Base-by-base conservation (phyloP, 2,888 invertebrate species). In the Caradrina kadenii region DNA sequence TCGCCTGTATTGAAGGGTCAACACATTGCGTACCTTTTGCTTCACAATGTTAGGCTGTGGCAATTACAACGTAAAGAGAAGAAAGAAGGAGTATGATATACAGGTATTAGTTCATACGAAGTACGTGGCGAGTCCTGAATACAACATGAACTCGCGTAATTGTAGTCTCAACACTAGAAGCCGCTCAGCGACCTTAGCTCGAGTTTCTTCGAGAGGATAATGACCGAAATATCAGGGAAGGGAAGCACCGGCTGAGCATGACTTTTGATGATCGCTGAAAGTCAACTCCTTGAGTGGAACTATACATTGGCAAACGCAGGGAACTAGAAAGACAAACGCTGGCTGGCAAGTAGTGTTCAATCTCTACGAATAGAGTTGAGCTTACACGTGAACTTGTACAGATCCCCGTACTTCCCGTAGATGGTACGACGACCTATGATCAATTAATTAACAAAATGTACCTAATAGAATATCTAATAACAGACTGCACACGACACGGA, bases 1-100 rank as follows among this genome's bases (percentile, higher is more conserved):
- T 88, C 88, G 86, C 87, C 88, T 87, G 87, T 88, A 83, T 89
- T 79, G 74, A 45, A 35, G 75, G 55, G 53, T 53, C 70, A 59
- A 52, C 59, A 62, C 61, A 49, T 79, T 65, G 56, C 59, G 26
- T 53, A 48, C 60, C 50, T 65, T 73, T 70, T 64, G 42, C 60
- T 76, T 68, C 62, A 53, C 66, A 77, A 69, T 62, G 31, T 55
- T 19, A 42, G 39, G 35, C 17, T 53, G 50, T 19, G 35, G 26
- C 22, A 61, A 71, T 49, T 48, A 49, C 22, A 56, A 54, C 13
- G 22, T 35, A 19, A 26, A 19, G 39, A 17, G 11, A 39, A 8
- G n/a, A 31, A 42, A 45, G 17, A 13, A 1, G 26, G 26, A 26
- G 26, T 26, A 26, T 26, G 26, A 26, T 26, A 26, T 26, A n/a